Evolutionary conservation across 2,888 invertebrate species (phyloP), one percentile per base, ranked within the genome.

Genomic region (Netelia fuscicornis): DNA sequence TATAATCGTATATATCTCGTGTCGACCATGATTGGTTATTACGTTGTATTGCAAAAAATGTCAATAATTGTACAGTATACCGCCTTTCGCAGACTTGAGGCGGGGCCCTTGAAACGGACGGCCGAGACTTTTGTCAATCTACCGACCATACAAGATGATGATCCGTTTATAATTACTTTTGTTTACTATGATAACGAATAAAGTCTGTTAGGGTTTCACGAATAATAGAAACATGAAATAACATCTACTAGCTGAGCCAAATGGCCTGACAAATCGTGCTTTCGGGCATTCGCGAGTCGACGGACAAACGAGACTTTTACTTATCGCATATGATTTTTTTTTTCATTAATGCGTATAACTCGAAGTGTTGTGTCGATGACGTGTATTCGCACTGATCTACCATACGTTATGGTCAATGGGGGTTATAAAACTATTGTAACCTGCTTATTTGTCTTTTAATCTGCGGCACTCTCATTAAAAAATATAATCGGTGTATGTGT

Each of bases 371-470:
- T 48, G 25, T 72, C 48, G 44, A 25, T 54, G 54, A 77, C 56
- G 67, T 64, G 48, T 79, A 84, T 78, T 86, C 88, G 84, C 87
- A 87, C 83, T 87, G 89, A 91, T 91, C 90, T 89, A 91, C 90
- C 90, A 91, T 91, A 90, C 84, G 86, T 86, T 90, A 89, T 88
- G 89, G 88, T 88, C 90, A 90, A 87, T 81, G 83, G 90, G 87
- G 88, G 70, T 88, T 89, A 89, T 88, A 91, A 90, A 90, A 91
- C 91, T 92, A 92, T 90, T 88, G 86, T 90, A 89, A 92, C 88
- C 90, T 90, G 91, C 87, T 88, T 90, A 88, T 89, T 89, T 83
- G 67, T 72, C 60, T 68, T 72, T 81, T 65, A 87, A 88, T 87
- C 87, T 88, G 90, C 86, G 89, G 89, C 90, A 91, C 89, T 90